Evolutionary conservation across 2,113 vertebrate genomes (phyloP).

Genomic region (Oreotragus oreotragus): DNA sequence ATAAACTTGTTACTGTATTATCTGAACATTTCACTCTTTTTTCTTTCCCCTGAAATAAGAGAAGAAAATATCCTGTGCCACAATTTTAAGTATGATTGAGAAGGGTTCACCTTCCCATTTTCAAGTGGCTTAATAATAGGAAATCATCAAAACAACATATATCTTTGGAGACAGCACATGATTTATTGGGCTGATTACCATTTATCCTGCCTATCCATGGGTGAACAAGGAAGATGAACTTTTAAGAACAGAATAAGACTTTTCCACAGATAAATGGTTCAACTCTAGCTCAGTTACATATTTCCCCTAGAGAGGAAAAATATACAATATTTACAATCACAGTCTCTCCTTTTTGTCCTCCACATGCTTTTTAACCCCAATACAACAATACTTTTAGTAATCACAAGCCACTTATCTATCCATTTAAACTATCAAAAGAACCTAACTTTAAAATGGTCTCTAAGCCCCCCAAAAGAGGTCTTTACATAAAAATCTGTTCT

Average conservation of each 20-base stretch:
- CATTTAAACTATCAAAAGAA: constrained; percentile 1
- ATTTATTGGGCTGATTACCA: constrained; percentile 62
- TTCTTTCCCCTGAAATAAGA: constrained; percentile 22
- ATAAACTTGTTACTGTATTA: constrained; percentile 50
- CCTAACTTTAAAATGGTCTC: constrained; percentile 37
- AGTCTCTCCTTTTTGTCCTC: neutral
- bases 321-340: neutral
- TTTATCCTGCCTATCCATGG: constrained; percentile 47
- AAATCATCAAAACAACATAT: constrained; percentile 67
- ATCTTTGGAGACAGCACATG: constrained; percentile 59
- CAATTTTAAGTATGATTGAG: constrained; percentile 70
- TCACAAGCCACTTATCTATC: neutral
- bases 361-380: neutral
- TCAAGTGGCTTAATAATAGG: constrained; percentile 68
- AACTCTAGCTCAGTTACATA: neutral
- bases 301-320: constrained; percentile 11
- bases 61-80: constrained; percentile 53
- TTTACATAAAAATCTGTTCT: neutral
- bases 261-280: constrained; percentile 57
- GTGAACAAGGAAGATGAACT: constrained; percentile 54
- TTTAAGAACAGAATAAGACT: constrained; percentile 37
- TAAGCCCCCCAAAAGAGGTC: neutral
- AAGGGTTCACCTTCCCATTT: constrained; percentile 66
- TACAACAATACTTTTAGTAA: neutral
- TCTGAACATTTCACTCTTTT: constrained; percentile 48